These are phyloP conservation scores for Saccopteryx leptura DNA, from an alignment of 2,113 vertebrate genomes.

Conservation along the genomic window DNA sequence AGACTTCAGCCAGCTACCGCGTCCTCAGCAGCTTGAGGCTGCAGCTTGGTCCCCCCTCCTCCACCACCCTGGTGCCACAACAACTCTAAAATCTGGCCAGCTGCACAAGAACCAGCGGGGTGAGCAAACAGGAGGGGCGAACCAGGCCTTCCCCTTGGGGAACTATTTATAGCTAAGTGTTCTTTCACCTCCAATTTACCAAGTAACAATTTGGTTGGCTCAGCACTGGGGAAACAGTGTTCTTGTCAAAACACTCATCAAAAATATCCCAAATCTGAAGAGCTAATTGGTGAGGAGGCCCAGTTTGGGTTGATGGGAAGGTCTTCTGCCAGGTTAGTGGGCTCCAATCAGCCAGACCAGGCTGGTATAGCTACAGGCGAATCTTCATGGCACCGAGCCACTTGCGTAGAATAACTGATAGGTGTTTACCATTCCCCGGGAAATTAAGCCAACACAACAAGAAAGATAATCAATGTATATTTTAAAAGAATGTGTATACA, in stretches of 20 bases:
- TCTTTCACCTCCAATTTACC: conserved; percentile 75
- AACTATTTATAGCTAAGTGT: conserved; percentile 67
- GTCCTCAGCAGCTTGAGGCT: background rate
- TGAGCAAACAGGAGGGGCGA: background rate
- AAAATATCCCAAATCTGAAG: conserved; percentile 69
- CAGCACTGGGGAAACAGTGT: conserved; percentile 66
- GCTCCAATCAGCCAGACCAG: background rate
- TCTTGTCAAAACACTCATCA: conserved; percentile 77
- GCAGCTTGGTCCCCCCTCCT: too few species aligned
- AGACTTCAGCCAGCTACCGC: background rate
- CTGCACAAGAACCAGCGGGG: rapidly evolving
- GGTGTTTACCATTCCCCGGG: conserved; percentile 61
- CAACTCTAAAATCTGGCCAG: background rate
- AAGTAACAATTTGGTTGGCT: conserved; percentile 72
- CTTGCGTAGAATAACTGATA: background rate
- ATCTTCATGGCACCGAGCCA: rapidly evolving
- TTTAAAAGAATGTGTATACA: conserved; percentile 76
- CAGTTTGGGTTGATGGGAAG: background rate
- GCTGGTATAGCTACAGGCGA: background rate
- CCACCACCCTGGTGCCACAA: background rate
- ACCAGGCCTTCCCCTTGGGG: conserved; percentile 53
- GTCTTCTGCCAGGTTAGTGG: conserved; percentile 25
- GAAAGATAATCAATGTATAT: conserved; percentile 80
- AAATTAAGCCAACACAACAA: conserved; percentile 33
- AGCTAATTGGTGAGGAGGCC: conserved; percentile 72